phyloP scores from a whole-genome alignment of 2,888 invertebrate species.

The Eristalinus sepulchralis region DNA sequence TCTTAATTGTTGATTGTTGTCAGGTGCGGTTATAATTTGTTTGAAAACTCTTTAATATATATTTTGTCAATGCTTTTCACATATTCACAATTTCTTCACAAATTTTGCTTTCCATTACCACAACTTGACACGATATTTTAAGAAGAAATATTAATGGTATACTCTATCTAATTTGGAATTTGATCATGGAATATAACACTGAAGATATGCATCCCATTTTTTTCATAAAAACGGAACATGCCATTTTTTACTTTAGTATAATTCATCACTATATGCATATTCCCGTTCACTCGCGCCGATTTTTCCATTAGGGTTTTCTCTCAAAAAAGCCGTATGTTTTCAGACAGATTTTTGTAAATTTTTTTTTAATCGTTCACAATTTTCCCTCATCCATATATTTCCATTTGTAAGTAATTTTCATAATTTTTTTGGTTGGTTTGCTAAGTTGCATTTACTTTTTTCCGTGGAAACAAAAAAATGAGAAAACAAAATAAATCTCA shows the following conservation, averaged over 20 bases:
- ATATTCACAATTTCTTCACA: slow-evolving; percentile 7
- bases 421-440: background rate
- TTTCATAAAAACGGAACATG: no score
- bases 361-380: background rate
- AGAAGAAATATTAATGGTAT: no score
- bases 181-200: no score
- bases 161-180: no score
- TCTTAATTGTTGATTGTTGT: slow-evolving; percentile 54
- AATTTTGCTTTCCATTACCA: background rate
- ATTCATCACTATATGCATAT: background rate
- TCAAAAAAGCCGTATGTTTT: background rate
- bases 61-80: slow-evolving; percentile 3
- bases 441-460: slow-evolving; percentile 32
- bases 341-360: background rate
- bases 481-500: background rate
- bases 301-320: background rate
- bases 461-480: background rate
- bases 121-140: slow-evolving; percentile 11
- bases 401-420: background rate
- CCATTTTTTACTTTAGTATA: no score
- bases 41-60: background rate
- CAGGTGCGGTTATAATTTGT: slow-evolving; percentile 19
- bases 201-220: no score
- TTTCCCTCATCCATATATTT: background rate
- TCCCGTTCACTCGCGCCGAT: slow-evolving; percentile 26